Evolutionary conservation across 2,797 vertebrate genomes (phyloP).

Genomic region (Cyclopterus lumpus): DNA sequence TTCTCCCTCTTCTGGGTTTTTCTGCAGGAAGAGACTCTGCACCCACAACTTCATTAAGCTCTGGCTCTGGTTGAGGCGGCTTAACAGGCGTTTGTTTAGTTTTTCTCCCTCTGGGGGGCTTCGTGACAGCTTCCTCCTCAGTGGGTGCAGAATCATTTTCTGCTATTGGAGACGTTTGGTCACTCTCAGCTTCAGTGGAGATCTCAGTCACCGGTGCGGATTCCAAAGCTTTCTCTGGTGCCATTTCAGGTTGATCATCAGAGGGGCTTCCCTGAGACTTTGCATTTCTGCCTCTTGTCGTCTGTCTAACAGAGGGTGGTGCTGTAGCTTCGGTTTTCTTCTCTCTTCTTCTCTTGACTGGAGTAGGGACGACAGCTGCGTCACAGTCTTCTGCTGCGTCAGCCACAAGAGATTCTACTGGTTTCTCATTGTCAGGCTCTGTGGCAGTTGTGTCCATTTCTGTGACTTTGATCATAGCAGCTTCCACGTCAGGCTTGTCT

Average conservation of each 20-base stretch:
- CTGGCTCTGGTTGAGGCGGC: conserved; percentile 15
- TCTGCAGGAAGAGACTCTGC: not conserved
- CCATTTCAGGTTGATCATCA: conserved; percentile 26
- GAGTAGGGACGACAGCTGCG: conserved; percentile 11
- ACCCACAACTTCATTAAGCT: not conserved
- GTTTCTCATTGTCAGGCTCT: not conserved
- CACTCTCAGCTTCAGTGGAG: conserved; percentile 12
- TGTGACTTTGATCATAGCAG: not conserved
- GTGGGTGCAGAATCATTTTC: not conserved
- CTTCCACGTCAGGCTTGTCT: conserved; percentile 21
- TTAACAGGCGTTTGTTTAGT: conserved; percentile 36
- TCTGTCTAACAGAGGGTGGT: conserved; percentile 50
- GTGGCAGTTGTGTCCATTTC: not conserved
- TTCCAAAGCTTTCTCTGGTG: conserved; percentile 30
- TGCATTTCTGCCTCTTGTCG: conserved; percentile 54
- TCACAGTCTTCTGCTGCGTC: conserved; percentile 25
- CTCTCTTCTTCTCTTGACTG: conserved; percentile 67
- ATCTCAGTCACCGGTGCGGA: not conserved
- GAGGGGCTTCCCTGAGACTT: conserved; percentile 13
- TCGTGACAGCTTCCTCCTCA: conserved; percentile 33
- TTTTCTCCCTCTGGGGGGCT: conserved; percentile 63
- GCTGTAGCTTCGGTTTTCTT: conserved; percentile 57
- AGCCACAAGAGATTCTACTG: not conserved
- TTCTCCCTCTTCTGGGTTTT: conserved; percentile 66
- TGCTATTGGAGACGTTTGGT: conserved; percentile 2